Evolutionary conservation across 2,888 invertebrate genomes (phyloP), one percentile per base, ranked within the genome.

Genomic region (Agrotis clavis): DNA sequence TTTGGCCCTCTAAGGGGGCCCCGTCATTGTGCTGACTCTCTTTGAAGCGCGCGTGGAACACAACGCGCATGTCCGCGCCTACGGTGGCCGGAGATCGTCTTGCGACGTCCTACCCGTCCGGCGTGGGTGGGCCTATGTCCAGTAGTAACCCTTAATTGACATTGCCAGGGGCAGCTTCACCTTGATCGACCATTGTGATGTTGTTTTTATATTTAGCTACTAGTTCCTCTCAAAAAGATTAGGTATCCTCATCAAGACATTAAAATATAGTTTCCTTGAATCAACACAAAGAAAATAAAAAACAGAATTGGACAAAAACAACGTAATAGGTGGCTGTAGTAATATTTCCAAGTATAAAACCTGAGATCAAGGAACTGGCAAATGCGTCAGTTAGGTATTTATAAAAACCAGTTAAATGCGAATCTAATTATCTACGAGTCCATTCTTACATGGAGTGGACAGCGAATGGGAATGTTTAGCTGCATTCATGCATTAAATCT

Each of bases 381-480:
- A 60, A 16, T 50, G 19, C 56, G 45, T 71, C 18, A 56, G 72
- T 14, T 71, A n/a, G n/a, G n/a, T n/a, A 51, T 18, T 61, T 48
- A 56, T 61, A 70, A 71, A 78, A 74, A 74, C 71, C 21, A 61
- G 71, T 78, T 54, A 47, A 71, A 78, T 61, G 54, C 18, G 45
- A 78, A 78, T 71, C 21, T 56, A 61, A 78, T 77, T 78, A 71
- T 57, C 13, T 25, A 35, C 48, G 50, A 14, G 4, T 45, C 13
- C 11, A n/a, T 41, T 21, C 16, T 7, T 1, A 54, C 16, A 63
- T 25, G n/a, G 47, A 77, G 77, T 21, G 57, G n/a, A n/a, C 45
- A 51, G 13, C 1, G 7, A 41, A 59, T 70, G 51, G 51, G 59
- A 77, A 71, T 53, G 71, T 19, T 47, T 19, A 18, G n/a, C 6